These are phyloP conservation scores for Antigone vipio DNA, from an alignment of 2,113 vertebrate genomes.

Conservation along the genomic window DNA sequence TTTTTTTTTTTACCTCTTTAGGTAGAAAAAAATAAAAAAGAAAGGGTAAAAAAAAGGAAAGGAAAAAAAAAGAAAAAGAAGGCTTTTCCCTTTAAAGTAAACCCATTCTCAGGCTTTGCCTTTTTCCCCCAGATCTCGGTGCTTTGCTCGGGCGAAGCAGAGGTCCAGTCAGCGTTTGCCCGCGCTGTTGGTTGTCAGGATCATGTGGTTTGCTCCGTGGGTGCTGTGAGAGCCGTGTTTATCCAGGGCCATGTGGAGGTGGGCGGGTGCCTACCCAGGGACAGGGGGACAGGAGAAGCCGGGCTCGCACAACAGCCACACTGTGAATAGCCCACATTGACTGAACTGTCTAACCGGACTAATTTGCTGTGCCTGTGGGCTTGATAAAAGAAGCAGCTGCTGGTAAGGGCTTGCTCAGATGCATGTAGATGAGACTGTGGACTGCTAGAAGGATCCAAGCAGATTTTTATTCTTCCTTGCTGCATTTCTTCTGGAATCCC, in stretches of 20 bases:
- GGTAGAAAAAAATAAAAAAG: no score
- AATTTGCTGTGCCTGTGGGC: slow-evolving; percentile 82
- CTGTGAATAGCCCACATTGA: slow-evolving; percentile 84
- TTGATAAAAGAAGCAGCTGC: slow-evolving; percentile 88
- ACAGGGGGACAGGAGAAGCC: slow-evolving; percentile 73
- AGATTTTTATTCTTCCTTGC: not conserved
- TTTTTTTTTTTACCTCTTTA: not conserved
- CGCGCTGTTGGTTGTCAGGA: slow-evolving; percentile 49
- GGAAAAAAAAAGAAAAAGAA: not conserved
- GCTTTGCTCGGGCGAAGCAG: not conserved
- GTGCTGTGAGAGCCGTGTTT: slow-evolving; percentile 71
- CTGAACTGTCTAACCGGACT: slow-evolving; percentile 81
- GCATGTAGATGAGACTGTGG: slow-evolving; percentile 76
- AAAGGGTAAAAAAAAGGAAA: no score
- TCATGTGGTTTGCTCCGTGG: slow-evolving; percentile 72
- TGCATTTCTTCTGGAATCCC: slow-evolving; percentile 47
- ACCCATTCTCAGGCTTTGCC: not conserved
- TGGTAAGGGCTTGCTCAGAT: slow-evolving; percentile 74
- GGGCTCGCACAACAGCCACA: slow-evolving; percentile 72
- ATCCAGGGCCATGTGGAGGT: slow-evolving; percentile 76
- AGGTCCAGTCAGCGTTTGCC: slow-evolving; percentile 1
- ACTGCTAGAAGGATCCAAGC: slow-evolving; percentile 55
- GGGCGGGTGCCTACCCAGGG: slow-evolving; percentile 79
- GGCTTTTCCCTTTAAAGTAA: not conserved
- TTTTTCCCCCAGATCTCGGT: not conserved